phyloP scores from a whole-genome alignment of 2,888 invertebrate genomes.

The Ommatoiulus sabulosus region DNA sequence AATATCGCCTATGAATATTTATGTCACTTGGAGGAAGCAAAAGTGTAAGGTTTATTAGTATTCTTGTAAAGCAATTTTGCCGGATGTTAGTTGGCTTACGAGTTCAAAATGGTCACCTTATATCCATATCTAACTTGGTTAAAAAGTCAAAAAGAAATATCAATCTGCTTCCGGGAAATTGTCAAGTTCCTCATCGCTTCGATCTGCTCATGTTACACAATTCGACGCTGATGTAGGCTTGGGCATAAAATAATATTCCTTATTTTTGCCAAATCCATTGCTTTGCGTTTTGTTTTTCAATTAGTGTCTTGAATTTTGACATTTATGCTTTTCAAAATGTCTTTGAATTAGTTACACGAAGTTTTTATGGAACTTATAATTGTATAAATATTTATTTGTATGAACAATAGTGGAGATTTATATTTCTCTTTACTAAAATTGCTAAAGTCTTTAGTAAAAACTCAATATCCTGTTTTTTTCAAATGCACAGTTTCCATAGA shows the following conservation, averaged over 20 bases:
- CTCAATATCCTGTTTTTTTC: too few species aligned
- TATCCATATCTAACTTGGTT: neutral
- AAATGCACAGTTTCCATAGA: too few species aligned
- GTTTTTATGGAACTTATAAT: too few species aligned
- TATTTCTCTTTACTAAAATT: too few species aligned
- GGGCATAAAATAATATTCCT: neutral
- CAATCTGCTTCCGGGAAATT: constrained; percentile 17
- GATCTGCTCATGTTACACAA: neutral
- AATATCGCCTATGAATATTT: constrained; percentile 83
- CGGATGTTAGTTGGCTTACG: neutral
- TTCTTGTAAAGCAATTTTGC: neutral
- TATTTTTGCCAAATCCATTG: neutral
- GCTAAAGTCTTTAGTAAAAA: too few species aligned
- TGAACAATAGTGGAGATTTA: too few species aligned
- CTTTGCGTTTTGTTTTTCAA: too few species aligned
- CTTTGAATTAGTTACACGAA: too few species aligned
- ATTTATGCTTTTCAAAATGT: too few species aligned
- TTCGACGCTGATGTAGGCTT: neutral
- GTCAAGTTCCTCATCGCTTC: neutral
- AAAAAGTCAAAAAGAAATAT: neutral
- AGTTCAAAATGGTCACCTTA: neutral
- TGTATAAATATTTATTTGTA: too few species aligned
- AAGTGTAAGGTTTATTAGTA: constrained; percentile 71
- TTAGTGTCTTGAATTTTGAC: too few species aligned
- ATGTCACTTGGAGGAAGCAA: constrained; percentile 82